Evolutionary conservation across 2,797 vertebrate species (phyloP).

Genomic region (Parauchenoglanis punctatus): DNA sequence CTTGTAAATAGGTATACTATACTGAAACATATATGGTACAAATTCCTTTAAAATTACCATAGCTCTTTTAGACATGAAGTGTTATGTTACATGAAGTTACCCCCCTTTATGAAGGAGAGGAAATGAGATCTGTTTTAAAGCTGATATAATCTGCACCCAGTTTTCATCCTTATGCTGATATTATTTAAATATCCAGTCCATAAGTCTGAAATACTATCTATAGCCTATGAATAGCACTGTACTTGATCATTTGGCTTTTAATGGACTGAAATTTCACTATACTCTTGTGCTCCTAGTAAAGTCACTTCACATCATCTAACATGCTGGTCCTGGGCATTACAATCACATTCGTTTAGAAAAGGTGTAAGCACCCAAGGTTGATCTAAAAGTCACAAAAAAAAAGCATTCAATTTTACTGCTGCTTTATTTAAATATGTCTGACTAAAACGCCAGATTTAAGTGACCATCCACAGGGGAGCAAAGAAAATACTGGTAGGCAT

Average conservation of each 20-base stretch:
- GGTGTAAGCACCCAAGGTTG: neutral
- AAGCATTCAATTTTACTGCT: conserved; percentile 17
- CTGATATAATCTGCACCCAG: neutral
- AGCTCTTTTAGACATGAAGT: neutral
- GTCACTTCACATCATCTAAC: neutral
- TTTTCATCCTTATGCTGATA: neutral
- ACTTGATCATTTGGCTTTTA: neutral
- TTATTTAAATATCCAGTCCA: neutral
- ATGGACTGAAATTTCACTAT: neutral
- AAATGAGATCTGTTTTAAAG: neutral
- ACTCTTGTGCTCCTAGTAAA: neutral
- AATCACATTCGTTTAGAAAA: neutral
- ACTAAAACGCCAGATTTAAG: conserved; percentile 82
- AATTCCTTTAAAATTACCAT: neutral
- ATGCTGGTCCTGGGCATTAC: neutral
- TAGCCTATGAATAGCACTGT: neutral
- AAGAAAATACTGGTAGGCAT: conserved; percentile 57
- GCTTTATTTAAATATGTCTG: conserved; percentile 79
- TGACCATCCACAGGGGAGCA: conserved; percentile 59
- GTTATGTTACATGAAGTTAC: too few relatives aligned
- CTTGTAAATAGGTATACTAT: neutral
- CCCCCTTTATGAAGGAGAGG: neutral
- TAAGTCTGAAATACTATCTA: neutral
- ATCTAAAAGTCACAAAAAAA: neutral
- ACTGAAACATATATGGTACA: neutral